Evolutionary conservation across 2,888 invertebrate species (phyloP).

Genomic region (Caenorhabditis macrosperma): DNA sequence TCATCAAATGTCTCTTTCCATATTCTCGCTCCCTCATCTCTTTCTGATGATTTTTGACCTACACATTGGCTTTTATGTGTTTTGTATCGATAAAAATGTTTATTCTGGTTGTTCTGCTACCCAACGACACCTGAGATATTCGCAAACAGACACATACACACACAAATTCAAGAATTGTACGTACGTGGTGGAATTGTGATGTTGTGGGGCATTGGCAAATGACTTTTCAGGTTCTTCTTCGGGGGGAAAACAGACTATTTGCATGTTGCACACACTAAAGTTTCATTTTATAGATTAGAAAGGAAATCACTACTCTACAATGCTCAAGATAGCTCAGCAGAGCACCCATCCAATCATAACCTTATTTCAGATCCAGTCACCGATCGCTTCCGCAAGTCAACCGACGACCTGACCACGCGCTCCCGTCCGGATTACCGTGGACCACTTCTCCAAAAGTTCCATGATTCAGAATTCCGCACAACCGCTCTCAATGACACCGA

Average conservation of each 20-base stretch:
- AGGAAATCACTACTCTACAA: neutral
- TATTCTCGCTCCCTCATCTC: neutral
- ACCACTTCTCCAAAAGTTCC: slow-evolving; percentile 79
- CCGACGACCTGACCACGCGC: slow-evolving; percentile 71
- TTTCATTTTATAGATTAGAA: no score
- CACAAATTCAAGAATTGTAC: slow-evolving; percentile 30
- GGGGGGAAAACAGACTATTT: neutral
- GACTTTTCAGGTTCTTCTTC: slow-evolving; percentile 23
- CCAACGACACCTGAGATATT: slow-evolving; percentile 23
- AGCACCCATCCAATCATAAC: no score
- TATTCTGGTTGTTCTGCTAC: neutral
- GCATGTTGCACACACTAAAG: slow-evolving; percentile 8
- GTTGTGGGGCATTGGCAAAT: slow-evolving; percentile 21
- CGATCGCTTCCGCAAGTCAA: slow-evolving; percentile 75
- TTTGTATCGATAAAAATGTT: slow-evolving; percentile 52
- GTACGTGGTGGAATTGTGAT: slow-evolving; percentile 39
- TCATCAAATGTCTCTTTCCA: slow-evolving; percentile 2
- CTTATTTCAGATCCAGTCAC: slow-evolving; percentile 48
- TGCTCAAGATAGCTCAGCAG: no score
- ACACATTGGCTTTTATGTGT: slow-evolving; percentile 32
- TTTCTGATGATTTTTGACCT: slow-evolving; percentile 23
- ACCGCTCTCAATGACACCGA: slow-evolving; percentile 59
- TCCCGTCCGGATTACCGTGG: slow-evolving; percentile 76
- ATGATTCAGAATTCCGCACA: slow-evolving; percentile 74
- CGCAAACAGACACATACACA: neutral